A percentile compares a stretch with the other conserved stretches of the same genome.
Conservation (phyloP, 2,113 vertebrate genomes). For the Neodontobutis hainanensis region DNA sequence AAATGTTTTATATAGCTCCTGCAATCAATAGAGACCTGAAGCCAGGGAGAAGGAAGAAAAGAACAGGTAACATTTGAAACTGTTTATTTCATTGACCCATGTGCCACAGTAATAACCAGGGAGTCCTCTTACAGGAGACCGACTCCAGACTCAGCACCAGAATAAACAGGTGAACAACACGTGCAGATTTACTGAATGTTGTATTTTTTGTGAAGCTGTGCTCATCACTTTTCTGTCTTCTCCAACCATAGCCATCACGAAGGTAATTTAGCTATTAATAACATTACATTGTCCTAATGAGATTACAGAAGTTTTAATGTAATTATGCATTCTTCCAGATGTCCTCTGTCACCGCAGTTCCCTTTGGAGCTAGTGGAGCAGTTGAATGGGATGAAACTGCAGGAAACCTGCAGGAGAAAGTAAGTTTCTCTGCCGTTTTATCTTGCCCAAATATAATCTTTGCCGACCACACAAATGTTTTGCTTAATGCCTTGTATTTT, state of each 20-base stretch:
- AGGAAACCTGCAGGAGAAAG: conserved; percentile 32
- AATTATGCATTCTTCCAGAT: conserved; percentile 53
- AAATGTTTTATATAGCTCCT: conserved; percentile 7
- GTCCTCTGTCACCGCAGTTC: conserved; percentile 27
- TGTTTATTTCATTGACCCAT: not conserved
- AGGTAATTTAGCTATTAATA: conserved; percentile 56
- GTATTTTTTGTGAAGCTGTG: not conserved
- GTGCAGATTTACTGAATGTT: not conserved
- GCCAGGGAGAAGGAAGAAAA: conserved; percentile 54
- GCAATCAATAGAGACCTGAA: conserved; percentile 66
- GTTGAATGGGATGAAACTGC: conserved; percentile 42
- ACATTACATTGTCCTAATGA: not conserved
- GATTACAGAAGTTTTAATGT: not conserved
- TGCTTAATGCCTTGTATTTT: too few relatives aligned
- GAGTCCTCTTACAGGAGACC: conserved; percentile 50
- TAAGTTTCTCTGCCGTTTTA: conserved; percentile 37
- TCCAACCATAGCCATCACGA: conserved; percentile 23
- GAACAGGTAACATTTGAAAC: conserved; percentile 44
- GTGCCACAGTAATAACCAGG: not conserved
- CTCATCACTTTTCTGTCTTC: conserved; percentile 29
- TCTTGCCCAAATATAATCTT: too few relatives aligned
- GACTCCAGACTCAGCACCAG: not conserved
- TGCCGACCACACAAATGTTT: too few relatives aligned
- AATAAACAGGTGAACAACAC: conserved; percentile 50
- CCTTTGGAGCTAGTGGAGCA: conserved; percentile 52